Evolutionary conservation across 2,888 invertebrate species (phyloP), one percentile per base, ranked within the genome.

Genomic region (Acrobasis consociella): DNA sequence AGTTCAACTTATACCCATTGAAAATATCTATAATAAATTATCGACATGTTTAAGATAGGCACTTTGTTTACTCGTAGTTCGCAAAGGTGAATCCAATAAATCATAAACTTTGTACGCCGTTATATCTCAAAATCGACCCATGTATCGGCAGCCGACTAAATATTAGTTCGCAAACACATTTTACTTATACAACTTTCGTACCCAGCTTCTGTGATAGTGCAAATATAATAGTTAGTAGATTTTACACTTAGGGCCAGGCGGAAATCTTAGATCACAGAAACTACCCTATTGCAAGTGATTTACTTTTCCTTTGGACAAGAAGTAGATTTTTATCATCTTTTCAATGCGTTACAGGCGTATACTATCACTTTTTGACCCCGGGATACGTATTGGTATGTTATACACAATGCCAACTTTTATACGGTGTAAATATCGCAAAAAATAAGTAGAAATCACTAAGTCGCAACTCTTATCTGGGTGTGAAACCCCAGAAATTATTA

Each of bases 31-130:
- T n/a, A n/a, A n/a, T n/a, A n/a, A n/a, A n/a, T 69, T 67, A 68
- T 69, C 67, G 66, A 68, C 67, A 67, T 66, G 68, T 68, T 66
- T 62, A 69, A 68, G 69, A 70, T 68, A 64, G 68, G 68, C 72
- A 72, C 69, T 73, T 71, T 76, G 75, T 79, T 75, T 78, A 72
- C 74, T 67, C 63, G 64, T 69, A 69, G 64, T 67, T 66, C 64
- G 66, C 67, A 64, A 72, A 78, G 74, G 75, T 78, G 68, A 69
- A 65, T 68, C 70, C 72, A 72, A 81, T 82, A 80, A 81, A 82
- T 82, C 79, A 80, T 76, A 73, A 77, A 77, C 73, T 75, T 80
- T 71, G 67, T 68, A 66, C 74, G 70, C 71, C 70, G 71, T 72
- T 76, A 71, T 77, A 77, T 77, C 74, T 76, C 64, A 67, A 63